These are phyloP conservation scores for Hydrotaea diabolus DNA, from an alignment of 2,888 invertebrate genomes.

Conservation along the genomic window DNA sequence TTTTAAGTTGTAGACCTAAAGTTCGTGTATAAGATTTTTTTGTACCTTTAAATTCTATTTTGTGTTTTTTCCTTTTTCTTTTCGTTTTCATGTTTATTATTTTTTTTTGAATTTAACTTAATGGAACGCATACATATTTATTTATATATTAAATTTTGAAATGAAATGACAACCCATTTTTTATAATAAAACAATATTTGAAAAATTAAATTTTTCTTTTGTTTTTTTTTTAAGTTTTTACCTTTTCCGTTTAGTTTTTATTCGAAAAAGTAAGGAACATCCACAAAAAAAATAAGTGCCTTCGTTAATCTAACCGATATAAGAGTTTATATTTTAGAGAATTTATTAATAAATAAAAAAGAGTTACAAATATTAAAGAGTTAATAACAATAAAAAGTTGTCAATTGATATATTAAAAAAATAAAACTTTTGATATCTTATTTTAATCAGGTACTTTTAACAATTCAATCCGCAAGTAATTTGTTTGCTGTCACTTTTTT, in stretches of 20 bases:
- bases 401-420: background rate
- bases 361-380: slow-evolving; percentile 22
- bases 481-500: too few species aligned
- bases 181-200: slow-evolving; percentile 46
- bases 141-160: background rate
- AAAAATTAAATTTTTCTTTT: slow-evolving; percentile 21
- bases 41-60: background rate
- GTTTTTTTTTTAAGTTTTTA: slow-evolving; percentile 7
- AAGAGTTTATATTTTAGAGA: slow-evolving; percentile 45
- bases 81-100: background rate
- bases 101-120: slow-evolving; percentile 20
- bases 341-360: slow-evolving; percentile 20
- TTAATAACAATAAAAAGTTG: slow-evolving; percentile 18
- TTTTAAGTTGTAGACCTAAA: slow-evolving; percentile 19
- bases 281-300: slow-evolving; percentile 49
- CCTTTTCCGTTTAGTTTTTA: background rate
- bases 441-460: too few species aligned
- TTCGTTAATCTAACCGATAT: slow-evolving; percentile 40
- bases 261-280: too few species aligned
- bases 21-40: background rate
- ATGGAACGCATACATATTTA: slow-evolving; percentile 11
- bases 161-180: slow-evolving; percentile 21
- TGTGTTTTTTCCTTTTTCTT: too few species aligned
- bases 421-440: too few species aligned
- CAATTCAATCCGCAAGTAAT: too few species aligned